Base-by-base conservation (phyloP, 2,888 invertebrate genomes). In the Ophion ellenae region DNA sequence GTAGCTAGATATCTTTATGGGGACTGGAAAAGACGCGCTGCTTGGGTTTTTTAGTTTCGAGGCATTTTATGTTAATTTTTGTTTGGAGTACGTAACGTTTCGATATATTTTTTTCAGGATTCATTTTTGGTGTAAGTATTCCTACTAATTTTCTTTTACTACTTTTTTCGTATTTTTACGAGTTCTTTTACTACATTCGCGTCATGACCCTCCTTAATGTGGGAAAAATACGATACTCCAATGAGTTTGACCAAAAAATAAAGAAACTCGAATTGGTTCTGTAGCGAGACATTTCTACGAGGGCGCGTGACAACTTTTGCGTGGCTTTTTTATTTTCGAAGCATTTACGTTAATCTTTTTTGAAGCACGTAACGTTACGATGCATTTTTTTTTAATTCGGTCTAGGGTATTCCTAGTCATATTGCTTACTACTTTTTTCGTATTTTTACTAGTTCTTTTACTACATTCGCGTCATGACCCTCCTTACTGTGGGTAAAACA, bases 401-500 rank as follows among this genome's bases (percentile, higher is more conserved):
- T 36, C 6, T 36, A 36, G 36, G 3, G 3, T 36, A 36, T 36
- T 36, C 3, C 36, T 36, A 36, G 4, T 36, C 36, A 36, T 36
- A 6, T 36, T 24, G 1, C 1, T 24, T n/a, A 24, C 24, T 24
- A 24, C 24, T 24, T 24, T 24, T 24, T 24, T n/a, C 24, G 24
- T 24, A 24, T 24, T 24, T 24, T 24, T 24, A 24, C 24, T 24
- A 24, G 24, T 24, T 24, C 1, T 24, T 24, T 24, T 24, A 24
- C 24, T 24, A 24, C 24, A 24, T 24, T 40, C 28, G 63, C 53
- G 40, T 66, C 66, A 69, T 77, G 83, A 81, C 80, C 85, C 85
- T 76, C 59, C 59, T 53, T 69, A 86, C 82, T 82, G 81, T 76
- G 84, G 76, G 81, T 82, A 83, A 76, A 81, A 71, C 74, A 24